Conservation (phyloP, 2,113 vertebrate species). For the Uria lomvia region DNA sequence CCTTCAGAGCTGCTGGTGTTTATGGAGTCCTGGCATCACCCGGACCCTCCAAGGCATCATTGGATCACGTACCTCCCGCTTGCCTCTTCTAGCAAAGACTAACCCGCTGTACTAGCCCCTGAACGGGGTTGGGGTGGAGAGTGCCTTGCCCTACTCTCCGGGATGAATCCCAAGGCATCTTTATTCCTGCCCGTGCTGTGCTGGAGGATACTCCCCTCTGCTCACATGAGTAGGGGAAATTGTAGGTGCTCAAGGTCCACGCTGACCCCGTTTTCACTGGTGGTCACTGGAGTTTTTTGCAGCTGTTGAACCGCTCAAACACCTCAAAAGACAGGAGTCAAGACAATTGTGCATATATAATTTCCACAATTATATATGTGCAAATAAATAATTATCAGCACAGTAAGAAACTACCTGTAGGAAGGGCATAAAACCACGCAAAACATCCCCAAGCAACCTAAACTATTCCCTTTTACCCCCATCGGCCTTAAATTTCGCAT, state of each 20-base stretch:
- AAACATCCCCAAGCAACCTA: background rate
- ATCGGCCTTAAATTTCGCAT: background rate
- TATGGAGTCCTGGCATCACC: background rate
- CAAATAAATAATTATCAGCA: background rate
- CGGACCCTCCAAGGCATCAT: accelerated
- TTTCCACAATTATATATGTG: no score
- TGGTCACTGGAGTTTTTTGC: background rate
- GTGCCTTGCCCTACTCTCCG: background rate
- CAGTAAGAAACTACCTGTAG: background rate
- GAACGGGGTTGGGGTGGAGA: accelerated
- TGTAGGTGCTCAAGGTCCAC: background rate
- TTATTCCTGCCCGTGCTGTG: accelerated
- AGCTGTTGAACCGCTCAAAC: background rate
- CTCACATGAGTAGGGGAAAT: background rate
- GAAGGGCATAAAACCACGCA: background rate
- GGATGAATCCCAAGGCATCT: background rate
- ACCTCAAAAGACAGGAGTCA: background rate
- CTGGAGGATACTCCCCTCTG: background rate
- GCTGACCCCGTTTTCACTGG: background rate
- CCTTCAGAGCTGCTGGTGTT: background rate
- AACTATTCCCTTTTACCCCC: background rate
- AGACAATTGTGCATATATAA: background rate
- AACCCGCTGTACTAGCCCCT: background rate
- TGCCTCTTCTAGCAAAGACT: background rate
- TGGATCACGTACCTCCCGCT: accelerated